Evolutionary conservation across 2,888 invertebrate species (phyloP).

Genomic region (Hypomecis atomaria): DNA sequence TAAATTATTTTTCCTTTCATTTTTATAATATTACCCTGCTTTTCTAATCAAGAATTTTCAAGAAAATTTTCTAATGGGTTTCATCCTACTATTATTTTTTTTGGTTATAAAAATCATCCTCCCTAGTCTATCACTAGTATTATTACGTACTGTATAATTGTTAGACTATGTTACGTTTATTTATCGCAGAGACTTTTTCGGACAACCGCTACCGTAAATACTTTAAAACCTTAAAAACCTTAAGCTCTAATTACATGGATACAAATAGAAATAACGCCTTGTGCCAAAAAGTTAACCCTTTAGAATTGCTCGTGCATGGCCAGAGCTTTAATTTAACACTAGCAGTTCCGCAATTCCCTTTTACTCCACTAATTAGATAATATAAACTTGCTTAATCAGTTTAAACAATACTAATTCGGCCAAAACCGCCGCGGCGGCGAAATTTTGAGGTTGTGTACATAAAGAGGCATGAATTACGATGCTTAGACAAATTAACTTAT

Average conservation of each 20-base stretch:
- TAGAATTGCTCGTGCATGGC: background rate
- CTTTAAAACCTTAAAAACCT: no score
- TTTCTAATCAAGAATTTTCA: no score
- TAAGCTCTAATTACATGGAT: background rate
- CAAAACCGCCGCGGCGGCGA: slow-evolving; percentile 38
- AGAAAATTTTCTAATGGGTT: no score
- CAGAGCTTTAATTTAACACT: slow-evolving; percentile 12
- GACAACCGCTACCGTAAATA: no score
- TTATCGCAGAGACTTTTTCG: no score
- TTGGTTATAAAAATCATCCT: no score
- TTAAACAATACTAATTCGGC: slow-evolving; percentile 58
- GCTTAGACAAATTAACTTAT: slow-evolving; percentile 58
- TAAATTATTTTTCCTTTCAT: no score
- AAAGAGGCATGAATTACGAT: slow-evolving; percentile 51
- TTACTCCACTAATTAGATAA: slow-evolving; percentile 43
- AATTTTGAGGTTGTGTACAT: slow-evolving; percentile 49
- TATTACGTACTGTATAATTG: no score
- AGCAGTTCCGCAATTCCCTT: slow-evolving; percentile 30
- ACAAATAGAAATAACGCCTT: background rate
- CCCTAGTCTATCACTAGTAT: no score
- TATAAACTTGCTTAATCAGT: slow-evolving; percentile 50
- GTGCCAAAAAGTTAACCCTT: background rate
- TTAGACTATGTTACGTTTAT: no score
- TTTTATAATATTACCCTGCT: no score
- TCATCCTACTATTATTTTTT: no score